Evolutionary conservation across 2,797 vertebrate genomes (phyloP), one percentile per base, ranked within the genome.

Genomic region (Leptoclinus maculatus): DNA sequence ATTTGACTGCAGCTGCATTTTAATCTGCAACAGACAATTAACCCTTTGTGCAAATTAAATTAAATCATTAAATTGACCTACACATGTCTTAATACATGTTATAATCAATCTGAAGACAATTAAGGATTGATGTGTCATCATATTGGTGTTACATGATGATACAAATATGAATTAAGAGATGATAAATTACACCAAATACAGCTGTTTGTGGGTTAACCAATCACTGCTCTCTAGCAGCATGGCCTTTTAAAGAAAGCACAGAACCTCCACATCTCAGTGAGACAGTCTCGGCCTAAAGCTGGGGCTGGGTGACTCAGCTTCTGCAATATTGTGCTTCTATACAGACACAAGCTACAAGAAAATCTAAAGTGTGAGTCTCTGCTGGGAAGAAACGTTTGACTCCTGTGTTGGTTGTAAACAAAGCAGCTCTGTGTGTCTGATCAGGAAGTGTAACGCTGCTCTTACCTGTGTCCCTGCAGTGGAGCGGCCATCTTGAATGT

Each of bases 401-500:
- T 62, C 3, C 1, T 0, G 59, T 32, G 4, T 41, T 19, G 53
- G 3, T 3, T 71, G 63, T 65, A 71, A 77, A 85, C 41, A 84
- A 27, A 75, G 25, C 66, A 70, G 74, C 80, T 76, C 16, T 58
- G 76, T 76, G 5, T 41, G 49, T 74, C 66, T 72, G 77, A 87
- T 58, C 91, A 95, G 95, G 94, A 94, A 95, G 93, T 92, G 73
- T 41, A 69, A 56, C 76, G 57, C 76, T 77, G 65, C 66, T 87
- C 70, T 85, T 83, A 91, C 88, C 86, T 86, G 79, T 76, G 66
- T 84, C 73, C 69, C 66, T 70, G 71, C 68, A 70, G 71, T 62
- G 77, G 39, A 84, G 94, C 64, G 75, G 95, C 95, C 95, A 95
- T 95, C 91, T 96, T 96, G 92, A 90, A 93, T 92, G 71, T 88